A percentile compares a stretch with the other conserved stretches of the same genome.
These are phyloP conservation scores for Standfussiana lucernea DNA, from an alignment of 2,888 invertebrate genomes.

Conservation along the genomic window DNA sequence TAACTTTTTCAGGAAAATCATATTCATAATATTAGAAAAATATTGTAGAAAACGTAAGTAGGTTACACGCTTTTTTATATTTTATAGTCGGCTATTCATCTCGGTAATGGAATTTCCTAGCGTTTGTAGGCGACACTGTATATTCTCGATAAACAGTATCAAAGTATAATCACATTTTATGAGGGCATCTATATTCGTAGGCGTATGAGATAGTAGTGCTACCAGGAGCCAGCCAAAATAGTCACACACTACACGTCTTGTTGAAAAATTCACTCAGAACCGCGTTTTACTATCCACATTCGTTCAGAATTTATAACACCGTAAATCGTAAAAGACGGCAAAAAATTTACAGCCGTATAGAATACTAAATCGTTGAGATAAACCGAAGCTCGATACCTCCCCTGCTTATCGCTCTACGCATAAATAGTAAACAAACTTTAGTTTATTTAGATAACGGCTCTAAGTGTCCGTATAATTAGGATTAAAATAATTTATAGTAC, in stretches of 20 bases:
- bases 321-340: slow-evolving; percentile 85
- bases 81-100: slow-evolving; percentile 48
- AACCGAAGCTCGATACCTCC: slow-evolving; percentile 76
- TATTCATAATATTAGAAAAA: slow-evolving; percentile 13
- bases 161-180: slow-evolving; percentile 59
- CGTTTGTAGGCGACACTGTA: slow-evolving; percentile 36
- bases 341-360: slow-evolving; percentile 84
- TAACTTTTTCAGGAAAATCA: slow-evolving; percentile 2
- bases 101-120: slow-evolving; percentile 39
- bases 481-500: slow-evolving; percentile 29
- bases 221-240: slow-evolving; percentile 46
- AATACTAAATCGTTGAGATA: slow-evolving; percentile 80
- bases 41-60: slow-evolving; percentile 19
- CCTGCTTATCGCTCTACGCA: slow-evolving; percentile 76
- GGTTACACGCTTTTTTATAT: slow-evolving; percentile 30
- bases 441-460: slow-evolving; percentile 15
- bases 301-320: slow-evolving; percentile 86
- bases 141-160: slow-evolving; percentile 47
- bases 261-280: slow-evolving; percentile 86
- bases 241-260: slow-evolving; percentile 73
- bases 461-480: slow-evolving; percentile 21
- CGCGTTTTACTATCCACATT: slow-evolving; percentile 84
- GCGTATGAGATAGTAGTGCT: slow-evolving; percentile 33
- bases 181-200: slow-evolving; percentile 32
- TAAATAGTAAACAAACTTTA: slow-evolving; percentile 70